phyloP scores from a whole-genome alignment of 2,797 vertebrate genomes.

The Diplodus puntazzo region DNA sequence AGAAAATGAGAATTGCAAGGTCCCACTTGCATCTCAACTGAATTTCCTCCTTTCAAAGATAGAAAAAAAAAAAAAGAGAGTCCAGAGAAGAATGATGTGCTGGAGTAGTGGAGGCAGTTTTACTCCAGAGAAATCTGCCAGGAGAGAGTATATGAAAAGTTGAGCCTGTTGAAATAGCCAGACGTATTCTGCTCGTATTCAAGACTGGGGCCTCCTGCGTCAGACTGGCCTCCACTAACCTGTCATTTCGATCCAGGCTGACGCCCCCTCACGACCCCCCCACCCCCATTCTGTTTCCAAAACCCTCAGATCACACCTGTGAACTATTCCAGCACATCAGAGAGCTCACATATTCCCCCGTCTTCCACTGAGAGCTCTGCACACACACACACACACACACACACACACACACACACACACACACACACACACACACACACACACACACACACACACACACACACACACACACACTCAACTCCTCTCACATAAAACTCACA shows the following conservation, averaged over 20 bases:
- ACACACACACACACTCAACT: not conserved
- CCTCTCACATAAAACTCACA: conserved; percentile 57
- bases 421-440: not conserved
- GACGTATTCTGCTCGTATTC: conserved; percentile 48
- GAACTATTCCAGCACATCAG: conserved; percentile 83
- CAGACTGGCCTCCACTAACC: conserved; percentile 69
- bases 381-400: too few species aligned
- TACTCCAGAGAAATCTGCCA: conserved; percentile 51
- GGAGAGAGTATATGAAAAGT: conserved; percentile 47
- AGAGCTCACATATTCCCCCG: conserved; percentile 65
- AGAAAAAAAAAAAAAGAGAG: not conserved
- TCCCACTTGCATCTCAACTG: conserved; percentile 44
- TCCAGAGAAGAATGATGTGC: conserved; percentile 30
- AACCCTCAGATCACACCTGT: conserved; percentile 81
- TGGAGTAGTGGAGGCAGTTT: conserved; percentile 28
- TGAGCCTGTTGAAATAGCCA: conserved; percentile 47
- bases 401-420: not conserved
- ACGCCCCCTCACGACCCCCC: conserved; percentile 4
- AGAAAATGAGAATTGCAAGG: conserved; percentile 54
- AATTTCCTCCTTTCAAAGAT: conserved; percentile 15
- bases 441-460: not conserved
- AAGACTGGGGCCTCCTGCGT: conserved; percentile 52
- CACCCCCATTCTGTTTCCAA: conserved; percentile 70
- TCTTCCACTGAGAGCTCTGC: conserved; percentile 42
- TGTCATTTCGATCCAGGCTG: conserved; percentile 75